A percentile compares a stretch with the other conserved stretches of the same genome.
phyloP scores from a whole-genome alignment of 2,797 vertebrate genomes.

The Mormyrops boulengeri region DNA sequence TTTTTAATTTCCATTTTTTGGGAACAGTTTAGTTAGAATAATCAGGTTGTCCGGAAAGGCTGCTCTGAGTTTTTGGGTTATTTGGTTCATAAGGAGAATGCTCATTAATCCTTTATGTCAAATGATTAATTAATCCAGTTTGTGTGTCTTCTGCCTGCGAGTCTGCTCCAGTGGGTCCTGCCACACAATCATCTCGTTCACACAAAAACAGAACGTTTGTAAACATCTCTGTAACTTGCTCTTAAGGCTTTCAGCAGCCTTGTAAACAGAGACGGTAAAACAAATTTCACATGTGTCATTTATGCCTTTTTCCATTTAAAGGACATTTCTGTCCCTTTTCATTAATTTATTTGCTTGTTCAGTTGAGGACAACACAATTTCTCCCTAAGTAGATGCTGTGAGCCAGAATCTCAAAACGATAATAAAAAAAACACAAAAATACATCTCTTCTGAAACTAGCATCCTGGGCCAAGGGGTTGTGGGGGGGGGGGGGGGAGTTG shows the following conservation, averaged over 20 bases:
- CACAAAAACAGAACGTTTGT: not conserved
- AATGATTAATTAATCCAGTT: constrained; percentile 20
- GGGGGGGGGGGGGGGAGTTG: not conserved
- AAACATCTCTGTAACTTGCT: not conserved
- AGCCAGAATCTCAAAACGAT: not conserved
- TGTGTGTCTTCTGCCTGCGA: not conserved
- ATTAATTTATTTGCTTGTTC: not conserved
- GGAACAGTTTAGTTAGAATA: constrained; percentile 13
- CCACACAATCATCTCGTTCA: not conserved
- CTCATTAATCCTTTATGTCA: constrained; percentile 20
- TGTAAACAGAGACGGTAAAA: not conserved
- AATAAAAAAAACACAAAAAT: not conserved
- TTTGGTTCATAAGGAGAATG: constrained; percentile 13
- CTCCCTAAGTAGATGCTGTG: not conserved
- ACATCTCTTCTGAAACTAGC: not conserved
- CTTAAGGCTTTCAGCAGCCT: not conserved
- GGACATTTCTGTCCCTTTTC: not conserved
- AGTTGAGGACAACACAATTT: not conserved
- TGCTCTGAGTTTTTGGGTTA: not conserved
- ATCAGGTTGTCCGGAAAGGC: not conserved
- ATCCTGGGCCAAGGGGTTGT: not conserved
- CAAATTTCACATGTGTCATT: not conserved
- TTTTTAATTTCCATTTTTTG: not conserved
- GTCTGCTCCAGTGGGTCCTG: not conserved
- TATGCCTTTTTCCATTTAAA: not conserved